phyloP scores from a whole-genome alignment of 2,113 vertebrate species.

The Panthera tigris region DNA sequence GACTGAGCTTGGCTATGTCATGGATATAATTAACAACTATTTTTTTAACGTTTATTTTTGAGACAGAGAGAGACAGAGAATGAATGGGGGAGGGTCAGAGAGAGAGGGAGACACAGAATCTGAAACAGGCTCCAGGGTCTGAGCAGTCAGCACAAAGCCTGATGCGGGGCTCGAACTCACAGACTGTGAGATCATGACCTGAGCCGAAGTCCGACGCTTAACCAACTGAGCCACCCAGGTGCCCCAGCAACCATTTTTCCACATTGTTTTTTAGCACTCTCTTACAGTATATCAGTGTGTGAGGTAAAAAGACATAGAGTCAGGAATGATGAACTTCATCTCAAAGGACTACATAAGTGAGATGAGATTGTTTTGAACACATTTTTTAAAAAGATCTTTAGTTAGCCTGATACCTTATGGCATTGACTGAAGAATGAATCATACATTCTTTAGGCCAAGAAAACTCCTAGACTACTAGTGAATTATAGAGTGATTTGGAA shows the following conservation, averaged over 20 bases:
- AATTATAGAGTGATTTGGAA: neutral
- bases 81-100: no score
- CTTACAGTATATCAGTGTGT: neutral
- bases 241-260: neutral
- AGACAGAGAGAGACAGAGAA: no score
- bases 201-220: no score
- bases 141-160: no score
- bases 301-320: neutral
- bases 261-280: neutral
- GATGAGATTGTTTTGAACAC: neutral
- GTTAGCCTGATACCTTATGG: neutral
- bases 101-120: no score
- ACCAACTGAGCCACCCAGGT: no score
- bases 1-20: neutral
- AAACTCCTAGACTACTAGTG: neutral
- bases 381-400: neutral
- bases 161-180: no score
- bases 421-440: neutral
- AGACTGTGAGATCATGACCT: no score
- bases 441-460: neutral
- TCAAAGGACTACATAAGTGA: neutral
- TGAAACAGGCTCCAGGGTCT: no score
- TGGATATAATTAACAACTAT: slow-evolving; percentile 16
- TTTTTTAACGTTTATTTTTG: neutral
- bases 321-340: neutral